Percentiles rank a stretch among this genome's conserved stretches.
phyloP scores from a whole-genome alignment of 1,140 invertebrate species.

The Apocrypta bakeri region DNA sequence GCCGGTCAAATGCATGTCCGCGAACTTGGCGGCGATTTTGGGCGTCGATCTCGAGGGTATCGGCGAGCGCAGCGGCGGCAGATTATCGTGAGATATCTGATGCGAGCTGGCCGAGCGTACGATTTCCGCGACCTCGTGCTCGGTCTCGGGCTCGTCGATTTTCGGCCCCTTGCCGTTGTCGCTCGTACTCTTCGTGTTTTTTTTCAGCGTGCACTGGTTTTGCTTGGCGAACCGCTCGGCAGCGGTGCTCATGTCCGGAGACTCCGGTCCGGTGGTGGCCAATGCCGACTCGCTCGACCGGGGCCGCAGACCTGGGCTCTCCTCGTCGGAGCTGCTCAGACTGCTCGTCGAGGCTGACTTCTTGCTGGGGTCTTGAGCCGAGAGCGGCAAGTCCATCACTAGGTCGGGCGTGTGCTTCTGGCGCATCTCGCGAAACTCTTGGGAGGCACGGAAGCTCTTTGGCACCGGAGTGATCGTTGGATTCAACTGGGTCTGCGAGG shows the following conservation, averaged over 20 bases:
- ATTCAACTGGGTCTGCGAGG: constrained; percentile 74
- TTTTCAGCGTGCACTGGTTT: constrained; percentile 88
- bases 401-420: constrained; percentile 88
- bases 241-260: constrained; percentile 82
- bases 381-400: constrained; percentile 88
- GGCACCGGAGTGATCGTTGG: constrained; percentile 67
- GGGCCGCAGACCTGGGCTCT: constrained; percentile 52
- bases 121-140: constrained; percentile 59
- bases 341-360: constrained; percentile 72
- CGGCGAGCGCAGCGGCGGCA: constrained; percentile 65
- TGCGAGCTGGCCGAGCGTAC: constrained; percentile 68
- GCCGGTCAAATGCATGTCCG: constrained; percentile 76
- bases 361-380: constrained; percentile 70
- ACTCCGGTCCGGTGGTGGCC: constrained; percentile 74
- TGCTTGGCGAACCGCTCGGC: constrained; percentile 85
- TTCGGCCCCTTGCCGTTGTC: constrained; percentile 57
- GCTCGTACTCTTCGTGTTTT: constrained; percentile 77
- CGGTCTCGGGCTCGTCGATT: constrained; percentile 49
- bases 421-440: constrained; percentile 74
- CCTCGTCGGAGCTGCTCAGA: constrained; percentile 69
- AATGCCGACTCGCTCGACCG: constrained; percentile 56
- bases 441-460: constrained; percentile 60
- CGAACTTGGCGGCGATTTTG: constrained; percentile 77
- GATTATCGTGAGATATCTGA: constrained; percentile 60
- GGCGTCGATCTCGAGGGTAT: constrained; percentile 77